phyloP scores from a whole-genome alignment of 2,888 invertebrate genomes.

The Disparrhopalites patrizii region DNA sequence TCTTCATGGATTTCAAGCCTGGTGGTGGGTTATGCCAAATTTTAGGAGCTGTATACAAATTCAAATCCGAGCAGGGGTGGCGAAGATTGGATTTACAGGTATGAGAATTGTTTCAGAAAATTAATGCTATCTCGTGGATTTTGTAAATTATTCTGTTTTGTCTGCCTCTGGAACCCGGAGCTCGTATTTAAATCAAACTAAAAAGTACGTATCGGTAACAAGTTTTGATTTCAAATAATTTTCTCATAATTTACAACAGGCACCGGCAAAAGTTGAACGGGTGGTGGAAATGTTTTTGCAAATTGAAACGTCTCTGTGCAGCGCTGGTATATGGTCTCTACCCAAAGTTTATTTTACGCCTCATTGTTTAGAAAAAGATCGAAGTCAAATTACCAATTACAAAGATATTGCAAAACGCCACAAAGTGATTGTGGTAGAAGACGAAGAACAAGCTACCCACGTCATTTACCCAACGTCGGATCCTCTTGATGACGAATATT shows the following conservation, averaged over 20 bases:
- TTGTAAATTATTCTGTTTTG: no score
- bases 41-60: conserved; percentile 88
- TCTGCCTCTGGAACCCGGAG: no score
- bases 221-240: background rate
- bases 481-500: conserved; percentile 84
- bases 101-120: conserved; percentile 49
- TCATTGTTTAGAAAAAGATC: conserved; percentile 67
- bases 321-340: conserved; percentile 71
- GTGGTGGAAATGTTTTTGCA: conserved; percentile 90
- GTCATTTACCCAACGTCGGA: conserved; percentile 81
- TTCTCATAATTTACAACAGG: conserved; percentile 58
- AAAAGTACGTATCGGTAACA: no score
- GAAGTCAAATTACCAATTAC: conserved; percentile 69
- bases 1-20: conserved; percentile 92
- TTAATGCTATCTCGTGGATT: background rate
- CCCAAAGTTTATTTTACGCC: conserved; percentile 77
- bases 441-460: conserved; percentile 87
- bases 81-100: conserved; percentile 89
- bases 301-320: conserved; percentile 77
- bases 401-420: conserved; percentile 84
- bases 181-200: no score
- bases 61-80: conserved; percentile 94
- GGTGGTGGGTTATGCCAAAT: conserved; percentile 90
- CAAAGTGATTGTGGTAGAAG: conserved; percentile 70
- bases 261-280: conserved; percentile 83